Base-by-base conservation (phyloP, 2,797 vertebrate genomes). In the Austrolebias charrua region DNA sequence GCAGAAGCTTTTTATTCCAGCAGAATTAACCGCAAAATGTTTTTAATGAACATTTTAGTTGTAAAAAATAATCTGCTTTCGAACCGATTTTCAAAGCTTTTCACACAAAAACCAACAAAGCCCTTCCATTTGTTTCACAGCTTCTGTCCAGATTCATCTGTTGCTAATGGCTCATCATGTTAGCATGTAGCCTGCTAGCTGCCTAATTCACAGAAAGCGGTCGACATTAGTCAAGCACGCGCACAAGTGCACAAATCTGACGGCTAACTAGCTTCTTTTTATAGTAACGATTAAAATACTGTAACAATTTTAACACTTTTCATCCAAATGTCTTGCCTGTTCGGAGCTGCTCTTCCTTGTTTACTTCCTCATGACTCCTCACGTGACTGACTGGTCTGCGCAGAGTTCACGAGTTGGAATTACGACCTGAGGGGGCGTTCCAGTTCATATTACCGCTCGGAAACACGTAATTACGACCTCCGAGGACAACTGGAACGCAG, bases 341-440 rank as follows among this genome's bases (percentile, higher is more conserved):
- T 38, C 33, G 10, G 55, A 43, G 18, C 28, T 55, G 50, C 52
- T 64, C 49, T 81, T 70, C 73, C 78, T 76, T 92, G 73, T 91
- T 92, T 90, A 89, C 85, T 77, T 86, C 85, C 90, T 86, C 89
- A 77, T 90, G 90, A 92, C 77, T 64, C 51, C 66, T 4, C 89
- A 91, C 82, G 75, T n/a, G n/a, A n/a, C n/a, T 92, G 89, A 90
- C 81, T 71, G 2, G 75, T 69, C 4, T 45, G 31, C 9, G n/a
- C n/a, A n/a, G n/a, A n/a, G n/a, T n/a, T n/a, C n/a, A n/a, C n/a
- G n/a, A n/a, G n/a, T n/a, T n/a, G n/a, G n/a, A n/a, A n/a, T n/a
- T n/a, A n/a, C n/a, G n/a, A n/a, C n/a, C n/a, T n/a, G n/a, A n/a
- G n/a, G n/a, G n/a, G n/a, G n/a, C n/a, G n/a, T n/a, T n/a, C n/a